Conservation (phyloP, 2,113 vertebrate species). For the Athene cunicularia region DNA sequence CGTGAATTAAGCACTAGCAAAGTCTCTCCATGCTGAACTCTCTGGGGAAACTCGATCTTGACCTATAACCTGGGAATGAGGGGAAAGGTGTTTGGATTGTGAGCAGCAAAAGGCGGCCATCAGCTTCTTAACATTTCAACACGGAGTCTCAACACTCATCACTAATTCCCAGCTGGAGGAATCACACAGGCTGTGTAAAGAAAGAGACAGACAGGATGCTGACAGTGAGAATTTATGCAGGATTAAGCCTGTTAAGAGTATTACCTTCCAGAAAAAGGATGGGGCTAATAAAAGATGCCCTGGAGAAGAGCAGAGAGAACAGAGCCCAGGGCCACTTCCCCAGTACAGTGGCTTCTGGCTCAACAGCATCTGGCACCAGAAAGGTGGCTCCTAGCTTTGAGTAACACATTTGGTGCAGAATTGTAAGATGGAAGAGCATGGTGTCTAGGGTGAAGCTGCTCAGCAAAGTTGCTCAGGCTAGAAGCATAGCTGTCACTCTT, state of each 20-base stretch:
- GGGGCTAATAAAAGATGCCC: neutral
- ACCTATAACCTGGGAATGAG: neutral
- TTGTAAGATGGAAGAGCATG: neutral
- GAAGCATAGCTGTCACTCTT: neutral
- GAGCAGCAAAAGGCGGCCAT: neutral
- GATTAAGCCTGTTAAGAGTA: neutral
- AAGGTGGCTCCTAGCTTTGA: neutral
- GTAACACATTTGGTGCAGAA: neutral
- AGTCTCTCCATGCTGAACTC: neutral
- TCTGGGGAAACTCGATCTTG: neutral
- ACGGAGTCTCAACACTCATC: neutral
- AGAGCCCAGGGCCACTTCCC: neutral
- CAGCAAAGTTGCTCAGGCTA: neutral
- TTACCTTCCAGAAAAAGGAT: neutral
- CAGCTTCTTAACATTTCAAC: rapidly evolving
- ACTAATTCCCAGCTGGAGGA: neutral
- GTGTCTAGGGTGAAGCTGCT: neutral
- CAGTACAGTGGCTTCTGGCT: neutral
- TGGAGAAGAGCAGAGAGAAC: neutral
- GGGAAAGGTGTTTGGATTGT: neutral
- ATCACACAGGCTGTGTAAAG: neutral
- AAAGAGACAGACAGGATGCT: neutral
- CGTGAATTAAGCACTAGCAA: neutral
- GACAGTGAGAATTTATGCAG: neutral
- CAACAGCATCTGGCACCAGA: neutral